A percentile compares a stretch with the other conserved stretches of the same genome.
Evolutionary conservation across 37 sponge, comb jelly and placozoan genomes (phyloP).

Genomic region (Chondrosia reniformis): DNA sequence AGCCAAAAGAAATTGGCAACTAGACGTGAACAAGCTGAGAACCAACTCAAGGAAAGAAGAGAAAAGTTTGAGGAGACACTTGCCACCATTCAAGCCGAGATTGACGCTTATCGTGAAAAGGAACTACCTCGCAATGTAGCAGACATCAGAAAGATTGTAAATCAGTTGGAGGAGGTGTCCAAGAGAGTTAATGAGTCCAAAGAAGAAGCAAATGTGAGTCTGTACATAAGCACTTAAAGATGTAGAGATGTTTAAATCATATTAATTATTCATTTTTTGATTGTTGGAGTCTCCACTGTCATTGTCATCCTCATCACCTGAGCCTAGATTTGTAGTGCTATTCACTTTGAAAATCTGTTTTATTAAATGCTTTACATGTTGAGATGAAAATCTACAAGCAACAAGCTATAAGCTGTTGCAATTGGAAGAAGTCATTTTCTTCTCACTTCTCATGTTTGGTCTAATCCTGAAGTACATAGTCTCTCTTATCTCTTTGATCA

Average conservation of each 20-base stretch:
- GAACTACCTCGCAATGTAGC: conserved; percentile 66
- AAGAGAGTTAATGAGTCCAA: conserved; percentile 55
- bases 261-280: too few relatives aligned
- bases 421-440: too few relatives aligned
- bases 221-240: neutral
- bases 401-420: too few relatives aligned
- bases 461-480: too few relatives aligned
- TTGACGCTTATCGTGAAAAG: conserved; percentile 63
- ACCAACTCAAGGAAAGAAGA: conserved; percentile 53
- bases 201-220: conserved; percentile 64
- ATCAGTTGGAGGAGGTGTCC: conserved; percentile 47
- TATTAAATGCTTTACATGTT: too few relatives aligned
- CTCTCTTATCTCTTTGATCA: neutral
- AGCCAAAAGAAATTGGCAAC: conserved; percentile 64
- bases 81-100: conserved; percentile 33
- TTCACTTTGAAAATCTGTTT: too few relatives aligned
- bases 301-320: too few relatives aligned
- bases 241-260: too few relatives aligned
- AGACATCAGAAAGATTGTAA: conserved; percentile 53
- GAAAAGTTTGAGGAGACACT: conserved; percentile 51
- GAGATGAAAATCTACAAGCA: too few relatives aligned
- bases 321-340: too few relatives aligned
- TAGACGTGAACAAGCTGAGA: conserved; percentile 74
- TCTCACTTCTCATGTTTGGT: neutral
- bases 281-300: too few relatives aligned